A percentile compares a stretch with the other conserved stretches of the same genome.
Conservation (phyloP, 2,888 invertebrate genomes). For the Dasypolia templi region DNA sequence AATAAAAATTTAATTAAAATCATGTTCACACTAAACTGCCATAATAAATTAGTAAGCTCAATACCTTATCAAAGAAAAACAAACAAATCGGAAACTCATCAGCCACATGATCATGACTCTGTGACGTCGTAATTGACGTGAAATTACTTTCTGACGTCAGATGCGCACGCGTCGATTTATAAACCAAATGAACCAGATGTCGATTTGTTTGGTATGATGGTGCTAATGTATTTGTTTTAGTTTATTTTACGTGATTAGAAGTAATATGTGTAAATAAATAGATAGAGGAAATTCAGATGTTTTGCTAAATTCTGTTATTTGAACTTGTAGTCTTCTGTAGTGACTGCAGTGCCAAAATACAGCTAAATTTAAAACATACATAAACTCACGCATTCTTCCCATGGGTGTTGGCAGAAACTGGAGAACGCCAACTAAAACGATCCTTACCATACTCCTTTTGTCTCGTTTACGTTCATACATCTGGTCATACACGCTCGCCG, state of each 20-base stretch:
- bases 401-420: too few species aligned
- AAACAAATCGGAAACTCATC: conserved; percentile 43
- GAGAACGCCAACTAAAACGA: too few species aligned
- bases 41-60: conserved; percentile 40
- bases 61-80: conserved; percentile 47
- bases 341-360: too few species aligned
- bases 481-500: too few species aligned
- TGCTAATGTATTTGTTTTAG: conserved; percentile 57
- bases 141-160: conserved; percentile 60
- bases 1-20: conserved; percentile 14
- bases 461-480: too few species aligned
- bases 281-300: conserved; percentile 5
- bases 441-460: too few species aligned
- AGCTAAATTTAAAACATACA: too few species aligned
- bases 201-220: conserved; percentile 57
- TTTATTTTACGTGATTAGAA: conserved; percentile 49
- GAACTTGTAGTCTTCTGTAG: neutral
- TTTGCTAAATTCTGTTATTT: neutral
- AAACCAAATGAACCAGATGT: conserved; percentile 59
- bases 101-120: conserved; percentile 39
- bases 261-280: conserved; percentile 41
- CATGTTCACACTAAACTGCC: conserved; percentile 14
- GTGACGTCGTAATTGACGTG: conserved; percentile 56
- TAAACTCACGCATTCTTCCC: too few species aligned
- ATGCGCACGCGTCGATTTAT: conserved; percentile 44